Evolutionary conservation across 2,797 vertebrate genomes (phyloP), one percentile per base, ranked within the genome.

Genomic region (Anguilla megastoma): DNA sequence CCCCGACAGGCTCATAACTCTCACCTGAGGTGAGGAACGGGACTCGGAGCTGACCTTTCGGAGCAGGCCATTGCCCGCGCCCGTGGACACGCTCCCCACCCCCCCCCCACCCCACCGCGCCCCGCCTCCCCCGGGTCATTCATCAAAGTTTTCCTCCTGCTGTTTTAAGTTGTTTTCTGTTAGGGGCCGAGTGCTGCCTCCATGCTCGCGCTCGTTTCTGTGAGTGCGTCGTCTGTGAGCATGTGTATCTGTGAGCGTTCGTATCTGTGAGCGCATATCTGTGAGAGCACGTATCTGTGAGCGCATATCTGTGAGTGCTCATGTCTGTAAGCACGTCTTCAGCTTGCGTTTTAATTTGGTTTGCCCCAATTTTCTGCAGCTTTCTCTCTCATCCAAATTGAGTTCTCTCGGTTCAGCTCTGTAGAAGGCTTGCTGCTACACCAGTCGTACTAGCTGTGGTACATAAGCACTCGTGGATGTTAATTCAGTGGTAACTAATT

Each of bases 11-110:
- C 36, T 41, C 16, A 7, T 79, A 79, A 79, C 74, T 79, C 74
- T 79, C 36, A 79, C 74, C 33, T 79, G 74, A 21, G 74, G 14
- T 45, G 74, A 79, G 74, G 30, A 79, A 79, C 74, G 36, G 41
- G 33, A 16, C 74, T 79, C 74, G 1, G 74, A 6, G 33, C 36
- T 18, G 74, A 79, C 74, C 74, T 79, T 36, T 36, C 10, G 0
- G 3, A 45, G 33, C 3, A 21, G 30, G 30, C 33, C 10, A 0
- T 5, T 18, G 74, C 74, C 74, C 3, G 74, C 14, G 74, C 33
- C 74, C 3, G 30, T 45, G 30, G 33, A 5, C 2, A 36, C 3
- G 33, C 30, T 41, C 74, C 36, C 36, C 16, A 12, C 14, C 12
- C 33, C 33, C 33, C 36, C 36, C 36, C 36, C 36, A 36, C 36